Evolutionary conservation across 1,140 invertebrate species (phyloP).

Genomic region (Listronotus oregonensis): DNA sequence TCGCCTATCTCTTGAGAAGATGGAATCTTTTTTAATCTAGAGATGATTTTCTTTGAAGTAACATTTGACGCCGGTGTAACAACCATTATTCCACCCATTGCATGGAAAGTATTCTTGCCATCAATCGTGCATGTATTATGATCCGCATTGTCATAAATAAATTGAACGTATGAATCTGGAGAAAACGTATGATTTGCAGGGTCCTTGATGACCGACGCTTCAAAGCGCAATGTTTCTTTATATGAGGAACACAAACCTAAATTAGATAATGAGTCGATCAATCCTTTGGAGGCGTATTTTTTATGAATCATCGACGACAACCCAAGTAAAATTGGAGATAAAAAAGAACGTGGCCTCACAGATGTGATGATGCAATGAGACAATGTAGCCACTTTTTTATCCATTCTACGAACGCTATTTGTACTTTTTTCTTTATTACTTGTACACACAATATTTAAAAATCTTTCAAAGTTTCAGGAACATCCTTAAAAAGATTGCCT

Average conservation of each 20-base stretch:
- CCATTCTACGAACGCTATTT: background rate
- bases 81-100: constrained; percentile 23
- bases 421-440: too few species aligned
- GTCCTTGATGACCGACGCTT: constrained; percentile 19
- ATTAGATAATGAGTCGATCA: constrained; percentile 25
- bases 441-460: too few species aligned
- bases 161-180: constrained; percentile 20
- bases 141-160: constrained; percentile 12
- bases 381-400: constrained; percentile 24
- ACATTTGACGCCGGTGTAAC: constrained; percentile 10
- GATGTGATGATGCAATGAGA: constrained; percentile 24
- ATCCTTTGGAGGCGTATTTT: constrained; percentile 24
- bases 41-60: constrained; percentile 11
- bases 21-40: constrained; percentile 13
- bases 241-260: constrained; percentile 25
- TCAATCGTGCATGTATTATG: constrained; percentile 19
- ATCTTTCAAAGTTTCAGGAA: too few species aligned
- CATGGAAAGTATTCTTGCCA: constrained; percentile 20
- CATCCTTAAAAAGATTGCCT: too few species aligned
- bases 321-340: constrained; percentile 31
- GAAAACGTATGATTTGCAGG: constrained; percentile 14
- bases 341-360: constrained; percentile 29
- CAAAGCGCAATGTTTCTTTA: constrained; percentile 28
- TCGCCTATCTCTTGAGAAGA: constrained; percentile 13
- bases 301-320: constrained; percentile 25